phyloP scores from a whole-genome alignment of 2,888 invertebrate genomes.

The Dysmachus trigonus region DNA sequence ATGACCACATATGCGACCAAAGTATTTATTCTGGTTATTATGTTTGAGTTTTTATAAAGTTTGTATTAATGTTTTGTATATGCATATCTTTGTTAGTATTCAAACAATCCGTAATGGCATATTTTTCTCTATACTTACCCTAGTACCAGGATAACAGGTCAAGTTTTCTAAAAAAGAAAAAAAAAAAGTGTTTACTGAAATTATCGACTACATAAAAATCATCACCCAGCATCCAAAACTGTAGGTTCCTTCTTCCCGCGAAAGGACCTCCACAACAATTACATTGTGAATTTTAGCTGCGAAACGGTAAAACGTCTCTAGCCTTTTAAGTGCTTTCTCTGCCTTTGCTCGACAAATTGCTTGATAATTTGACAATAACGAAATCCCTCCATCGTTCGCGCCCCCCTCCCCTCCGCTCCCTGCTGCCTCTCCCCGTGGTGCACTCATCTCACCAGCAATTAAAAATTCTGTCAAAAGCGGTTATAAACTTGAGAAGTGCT shows the following conservation, averaged over 20 bases:
- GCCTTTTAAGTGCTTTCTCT: not conserved
- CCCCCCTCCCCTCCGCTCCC: not conserved
- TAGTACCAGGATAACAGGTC: not conserved
- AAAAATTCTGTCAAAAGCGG: constrained; percentile 22
- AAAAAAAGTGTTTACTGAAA: not conserved
- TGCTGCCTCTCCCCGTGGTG: not conserved
- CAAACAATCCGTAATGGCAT: not conserved
- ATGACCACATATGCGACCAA: too few species aligned
- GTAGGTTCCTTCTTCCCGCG: not conserved
- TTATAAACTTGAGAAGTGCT: constrained; percentile 7
- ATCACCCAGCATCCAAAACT: not conserved
- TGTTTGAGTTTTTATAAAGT: too few species aligned
- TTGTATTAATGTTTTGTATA: too few species aligned
- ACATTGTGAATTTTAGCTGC: not conserved
- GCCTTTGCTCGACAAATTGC: constrained; percentile 1
- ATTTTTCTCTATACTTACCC: not conserved
- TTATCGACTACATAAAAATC: not conserved
- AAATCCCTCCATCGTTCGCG: not conserved
- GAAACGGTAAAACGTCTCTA: not conserved
- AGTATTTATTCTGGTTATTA: too few species aligned
- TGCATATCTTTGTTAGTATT: too few species aligned
- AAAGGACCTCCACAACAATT: not conserved
- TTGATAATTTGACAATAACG: constrained; percentile 16
- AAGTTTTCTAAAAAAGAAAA: not conserved
- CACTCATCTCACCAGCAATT: constrained; percentile 6